These are phyloP conservation scores for Candoia aspera DNA, from an alignment of 2,113 vertebrate genomes.

Conservation along the genomic window DNA sequence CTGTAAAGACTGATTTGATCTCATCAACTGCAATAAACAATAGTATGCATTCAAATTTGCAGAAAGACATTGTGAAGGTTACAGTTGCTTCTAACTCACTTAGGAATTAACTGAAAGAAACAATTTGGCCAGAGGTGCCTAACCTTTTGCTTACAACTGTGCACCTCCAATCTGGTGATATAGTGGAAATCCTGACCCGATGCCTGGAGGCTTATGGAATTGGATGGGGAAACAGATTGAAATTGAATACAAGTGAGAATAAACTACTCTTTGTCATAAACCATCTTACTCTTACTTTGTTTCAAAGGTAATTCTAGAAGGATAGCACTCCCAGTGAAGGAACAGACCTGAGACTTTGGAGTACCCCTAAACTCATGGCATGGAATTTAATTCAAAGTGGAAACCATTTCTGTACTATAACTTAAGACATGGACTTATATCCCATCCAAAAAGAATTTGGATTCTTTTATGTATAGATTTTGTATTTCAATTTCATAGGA, in stretches of 20 bases:
- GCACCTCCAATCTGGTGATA: neutral
- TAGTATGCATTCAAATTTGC: no score
- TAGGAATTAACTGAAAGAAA: neutral
- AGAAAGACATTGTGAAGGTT: no score
- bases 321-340: neutral
- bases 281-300: neutral
- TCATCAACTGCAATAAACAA: no score
- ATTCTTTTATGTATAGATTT: neutral
- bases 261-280: neutral
- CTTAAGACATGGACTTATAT: neutral
- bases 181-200: neutral
- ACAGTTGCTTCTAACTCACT: neutral
- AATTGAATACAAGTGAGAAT: neutral
- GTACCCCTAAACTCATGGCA: neutral
- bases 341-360: neutral
- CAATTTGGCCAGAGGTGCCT: neutral
- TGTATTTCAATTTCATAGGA: neutral
- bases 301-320: neutral
- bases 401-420: neutral
- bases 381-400: neutral
- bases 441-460: neutral
- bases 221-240: neutral
- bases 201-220: neutral
- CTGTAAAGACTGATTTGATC: no score
- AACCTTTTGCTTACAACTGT: neutral